Base-by-base conservation (phyloP, 2,797 vertebrate species). In the Ataeniobius toweri region DNA sequence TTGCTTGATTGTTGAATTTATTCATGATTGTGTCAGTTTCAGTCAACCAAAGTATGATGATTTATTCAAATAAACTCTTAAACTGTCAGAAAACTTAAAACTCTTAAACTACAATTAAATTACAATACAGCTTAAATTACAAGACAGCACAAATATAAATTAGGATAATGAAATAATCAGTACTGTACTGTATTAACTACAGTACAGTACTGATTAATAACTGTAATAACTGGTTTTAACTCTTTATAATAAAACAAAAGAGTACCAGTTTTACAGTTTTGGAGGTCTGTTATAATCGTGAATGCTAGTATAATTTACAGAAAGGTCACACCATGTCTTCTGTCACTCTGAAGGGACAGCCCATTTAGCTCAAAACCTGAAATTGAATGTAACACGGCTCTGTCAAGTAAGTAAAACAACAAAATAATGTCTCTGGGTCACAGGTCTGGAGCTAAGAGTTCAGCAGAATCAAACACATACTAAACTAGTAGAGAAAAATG, bases 391-490 rank as follows among this genome's bases (percentile, higher is more conserved):
- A 44, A 55, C 73, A 76, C 56, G 50, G 80, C 61, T 69, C 55
- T 78, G 75, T 78, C 46, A 24, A 78, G 68, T 36, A 51, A 85
- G 44, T 65, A 39, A 80, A 86, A 78, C 68, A 41, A 81, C 28
- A 79, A 41, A 86, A 80, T 82, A 83, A 77, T 80, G 68, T 85
- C 73, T 85, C 48, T 36, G 56, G 75, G 71, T 77, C 74, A 48
- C 59, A 74, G 79, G 67, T 82, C 86, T 88, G 80, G 81, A 84
- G 79, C 72, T 75, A 71, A 75, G 55, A 85, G 83, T 81, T 88
- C 81, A 81, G 67, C 59, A 83, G 73, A 87, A 79, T 86, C 86
- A 61, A n/a, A 74, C 44, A 56, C 46, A 48, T 20, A 73, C 46
- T 56, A 1, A 12, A 67, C 53, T 20, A 24, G 36, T 51, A 44